Evolutionary conservation across 2,888 invertebrate genomes (phyloP).

Genomic region (Hermodice carunculata): DNA sequence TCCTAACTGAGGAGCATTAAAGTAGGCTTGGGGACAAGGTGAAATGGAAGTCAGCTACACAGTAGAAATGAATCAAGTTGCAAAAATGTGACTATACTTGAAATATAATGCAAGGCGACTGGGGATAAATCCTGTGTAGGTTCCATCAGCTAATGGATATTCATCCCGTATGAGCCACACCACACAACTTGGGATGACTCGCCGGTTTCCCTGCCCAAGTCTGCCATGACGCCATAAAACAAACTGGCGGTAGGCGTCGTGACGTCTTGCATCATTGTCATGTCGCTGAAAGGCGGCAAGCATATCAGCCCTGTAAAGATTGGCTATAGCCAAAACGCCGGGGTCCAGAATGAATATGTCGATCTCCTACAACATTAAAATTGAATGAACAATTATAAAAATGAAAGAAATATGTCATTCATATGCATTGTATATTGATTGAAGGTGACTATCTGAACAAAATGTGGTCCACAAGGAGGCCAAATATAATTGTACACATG

Average conservation of each 20-base stretch:
- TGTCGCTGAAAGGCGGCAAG: slow-evolving; percentile 6
- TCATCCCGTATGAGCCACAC: slow-evolving; percentile 36
- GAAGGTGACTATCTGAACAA: too few relatives aligned
- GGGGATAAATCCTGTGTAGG: slow-evolving; percentile 35
- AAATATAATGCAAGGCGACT: neutral
- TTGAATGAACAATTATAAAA: too few relatives aligned
- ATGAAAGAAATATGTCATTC: too few relatives aligned
- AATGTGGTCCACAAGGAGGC: too few relatives aligned
- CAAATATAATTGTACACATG: too few relatives aligned
- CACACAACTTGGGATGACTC: slow-evolving; percentile 37
- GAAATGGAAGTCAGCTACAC: too few relatives aligned
- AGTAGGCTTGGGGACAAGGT: slow-evolving; percentile 1
- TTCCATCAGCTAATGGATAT: slow-evolving; percentile 32
- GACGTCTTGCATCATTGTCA: slow-evolving; percentile 26
- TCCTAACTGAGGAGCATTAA: neutral
- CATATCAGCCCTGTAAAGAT: slow-evolving; percentile 21
- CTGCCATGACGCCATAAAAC: slow-evolving; percentile 33
- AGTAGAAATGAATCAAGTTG: too few relatives aligned
- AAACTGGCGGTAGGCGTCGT: slow-evolving; percentile 38
- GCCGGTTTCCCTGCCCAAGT: slow-evolving; percentile 28
- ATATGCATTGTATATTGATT: too few relatives aligned
- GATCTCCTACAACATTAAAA: neutral
- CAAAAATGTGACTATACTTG: too few relatives aligned
- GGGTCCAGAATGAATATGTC: slow-evolving; percentile 26
- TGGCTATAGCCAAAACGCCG: slow-evolving; percentile 18